Conservation (phyloP, 2,888 invertebrate species). For the Mystacides longicornis region DNA sequence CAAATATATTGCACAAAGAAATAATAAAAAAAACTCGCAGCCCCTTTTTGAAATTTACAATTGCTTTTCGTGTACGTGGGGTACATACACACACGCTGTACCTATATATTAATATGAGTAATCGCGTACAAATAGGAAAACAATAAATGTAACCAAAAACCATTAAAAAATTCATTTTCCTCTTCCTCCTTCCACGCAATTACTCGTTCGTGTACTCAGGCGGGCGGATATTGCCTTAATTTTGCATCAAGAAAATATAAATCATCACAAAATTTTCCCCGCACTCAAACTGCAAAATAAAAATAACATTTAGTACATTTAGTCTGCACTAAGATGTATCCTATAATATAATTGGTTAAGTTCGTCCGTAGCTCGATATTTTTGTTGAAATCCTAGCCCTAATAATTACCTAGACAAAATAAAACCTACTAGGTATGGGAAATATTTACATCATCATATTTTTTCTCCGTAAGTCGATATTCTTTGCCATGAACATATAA, state of each 20-base stretch:
- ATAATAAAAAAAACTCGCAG: not conserved
- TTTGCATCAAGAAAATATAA: not conserved
- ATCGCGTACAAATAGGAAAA: not conserved
- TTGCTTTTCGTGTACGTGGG: not conserved
- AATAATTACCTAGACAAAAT: no score
- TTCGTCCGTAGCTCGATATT: no score
- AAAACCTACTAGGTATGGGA: no score
- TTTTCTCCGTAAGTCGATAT: no score
- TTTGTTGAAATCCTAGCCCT: no score
- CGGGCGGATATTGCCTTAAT: not conserved
- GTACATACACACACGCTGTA: not conserved
- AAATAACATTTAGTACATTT: no score
- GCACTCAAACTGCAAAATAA: not conserved
- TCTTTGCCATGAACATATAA: no score
- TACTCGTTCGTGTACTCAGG: not conserved
- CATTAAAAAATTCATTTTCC: not conserved
- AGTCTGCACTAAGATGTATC: no score
- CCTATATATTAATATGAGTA: not conserved
- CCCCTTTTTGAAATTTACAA: not conserved
- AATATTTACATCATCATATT: no score
- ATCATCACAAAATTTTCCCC: not conserved
- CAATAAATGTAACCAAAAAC: not conserved
- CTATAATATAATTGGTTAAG: no score
- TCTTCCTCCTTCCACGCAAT: conserved; percentile 1
- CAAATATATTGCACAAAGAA: not conserved